Base-by-base conservation (phyloP, 2,797 vertebrate genomes). In the Danio tinwini region DNA sequence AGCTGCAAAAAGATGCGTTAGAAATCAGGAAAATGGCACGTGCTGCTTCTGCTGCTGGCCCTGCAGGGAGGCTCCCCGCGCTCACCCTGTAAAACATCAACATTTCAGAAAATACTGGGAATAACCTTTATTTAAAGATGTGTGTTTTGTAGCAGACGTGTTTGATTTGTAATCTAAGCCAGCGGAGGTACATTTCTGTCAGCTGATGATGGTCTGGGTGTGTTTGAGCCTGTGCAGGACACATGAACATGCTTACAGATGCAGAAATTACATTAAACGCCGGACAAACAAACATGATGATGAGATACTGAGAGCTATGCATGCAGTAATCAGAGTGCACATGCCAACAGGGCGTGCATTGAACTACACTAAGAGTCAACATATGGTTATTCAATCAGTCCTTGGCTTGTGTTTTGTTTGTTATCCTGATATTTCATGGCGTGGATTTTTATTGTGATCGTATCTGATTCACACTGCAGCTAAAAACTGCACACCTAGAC, bases 51-150 rank as follows among this genome's bases (percentile, higher is more conserved):
- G 59, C 50, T 14, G 63, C 55, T 49, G 37, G 74, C 53, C 53
- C 44, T 62, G 56, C 67, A 71, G 76, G 76, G 76, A 9, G 76
- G 8, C 67, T 71, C 76, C 65, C 65, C 56, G 55, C 76, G 65
- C 58, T 44, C 19, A 53, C 12, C 52, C 44, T 37, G 61, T 50
- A 1, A 59, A 14, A 61, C 45, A 40, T 17, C 12, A 6, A 49
- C 53, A 8, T 42, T 70, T 49, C n/a, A 12, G 42, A 50, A 42
- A 50, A 61, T 12, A 52, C 14, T 21, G 10, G 44, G 2, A 7
- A 42, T 50, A 37, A n/a, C 12, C 37, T 52, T 62, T 4, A 16
- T 6, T 6, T 13, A 17, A 19, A 59, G 67, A 50, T 29, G 13
- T 2, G 1, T 17, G 3, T 12, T 11, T 6, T 29, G 21, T 1